Percentiles rank a stretch among this genome's conserved stretches.
Evolutionary conservation across 2,797 vertebrate genomes (phyloP).

Genomic region (Champsocephalus esox): DNA sequence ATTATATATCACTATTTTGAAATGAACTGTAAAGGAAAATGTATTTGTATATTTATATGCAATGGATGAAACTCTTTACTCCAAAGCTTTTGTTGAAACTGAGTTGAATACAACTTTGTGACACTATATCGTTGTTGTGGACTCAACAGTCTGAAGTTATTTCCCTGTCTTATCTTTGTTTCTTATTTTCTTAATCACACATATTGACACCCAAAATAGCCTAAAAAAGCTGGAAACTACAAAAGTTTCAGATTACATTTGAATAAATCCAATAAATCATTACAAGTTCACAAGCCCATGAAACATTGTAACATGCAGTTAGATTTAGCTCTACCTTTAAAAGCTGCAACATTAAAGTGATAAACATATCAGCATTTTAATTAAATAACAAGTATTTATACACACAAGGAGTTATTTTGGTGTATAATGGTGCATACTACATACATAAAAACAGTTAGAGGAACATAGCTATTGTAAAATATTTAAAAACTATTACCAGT

Average conservation of each 20-base stretch:
- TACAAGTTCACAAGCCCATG: neutral
- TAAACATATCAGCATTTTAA: no score
- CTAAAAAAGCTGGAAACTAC: neutral
- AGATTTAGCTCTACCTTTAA: neutral
- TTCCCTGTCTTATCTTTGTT: neutral
- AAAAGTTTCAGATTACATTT: neutral
- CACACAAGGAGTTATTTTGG: no score
- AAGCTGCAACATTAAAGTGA: neutral
- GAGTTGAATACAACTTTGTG: constrained; percentile 80
- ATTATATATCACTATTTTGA: constrained; percentile 43
- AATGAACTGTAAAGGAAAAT: constrained; percentile 47
- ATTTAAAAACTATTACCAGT: no score
- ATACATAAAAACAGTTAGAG: no score
- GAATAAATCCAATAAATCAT: neutral
- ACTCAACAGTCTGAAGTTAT: constrained; percentile 11
- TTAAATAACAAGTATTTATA: no score
- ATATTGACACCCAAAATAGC: neutral
- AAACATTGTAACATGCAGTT: neutral
- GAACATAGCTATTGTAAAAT: no score
- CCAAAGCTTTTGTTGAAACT: constrained; percentile 65
- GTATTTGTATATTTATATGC: constrained; percentile 74
- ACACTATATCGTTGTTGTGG: constrained; percentile 40
- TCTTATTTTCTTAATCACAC: constrained; percentile 1
- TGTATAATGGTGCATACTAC: no score
- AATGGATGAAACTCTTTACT: constrained; percentile 64